Evolutionary conservation across 1,140 invertebrate species (phyloP), one percentile per base, ranked within the genome.

Genomic region (Neodiprion virginianus): DNA sequence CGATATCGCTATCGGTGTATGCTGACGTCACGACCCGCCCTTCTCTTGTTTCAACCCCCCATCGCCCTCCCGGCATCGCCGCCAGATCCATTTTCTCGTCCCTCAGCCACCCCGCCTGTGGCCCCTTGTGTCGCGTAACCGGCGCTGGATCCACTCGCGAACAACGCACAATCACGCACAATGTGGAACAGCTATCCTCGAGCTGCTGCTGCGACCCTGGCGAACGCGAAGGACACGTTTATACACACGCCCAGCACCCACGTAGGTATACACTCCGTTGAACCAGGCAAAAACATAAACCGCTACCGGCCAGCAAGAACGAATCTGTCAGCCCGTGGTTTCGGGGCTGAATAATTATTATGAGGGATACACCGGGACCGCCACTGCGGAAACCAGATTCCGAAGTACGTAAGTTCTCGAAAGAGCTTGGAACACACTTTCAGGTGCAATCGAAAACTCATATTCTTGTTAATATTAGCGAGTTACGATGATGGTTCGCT

Each of bases 1-100:
- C 50, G 50, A 53, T 53, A 53, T 53, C 50, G 50, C 50, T 53
- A 53, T 53, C 50, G 50, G 50, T 53, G 50, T 53, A 53, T 53
- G 50, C 50, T 53, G 50, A 53, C 50, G 50, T 53, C 50, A 53
- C 50, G 50, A 53, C 50, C 50, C 50, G 50, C 50, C 50, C n/a
- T 53, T 53, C 50, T n/a, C 50, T 53, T 53, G 50, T 53, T 53
- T 53, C 50, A 14, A 14, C 10, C 17, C 17, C 17, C 17, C 17
- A 21, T 21, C 17, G 17, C 17, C 17, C 17, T 21, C 17, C 17
- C 17, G 17, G 17, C 17, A 21, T 21, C 17, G 17, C 17, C 17
- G 17, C 1, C 17, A 21, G 17, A 14, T 53, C 50, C 50, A 21
- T 21, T 21, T 21, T 21, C 17, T 21, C 17, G 17, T 21, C 17